A percentile compares a stretch with the other conserved stretches of the same genome.
These are phyloP conservation scores for Caenorhabditis inopinata DNA, from an alignment of 1,140 invertebrate genomes.

Conservation along the genomic window DNA sequence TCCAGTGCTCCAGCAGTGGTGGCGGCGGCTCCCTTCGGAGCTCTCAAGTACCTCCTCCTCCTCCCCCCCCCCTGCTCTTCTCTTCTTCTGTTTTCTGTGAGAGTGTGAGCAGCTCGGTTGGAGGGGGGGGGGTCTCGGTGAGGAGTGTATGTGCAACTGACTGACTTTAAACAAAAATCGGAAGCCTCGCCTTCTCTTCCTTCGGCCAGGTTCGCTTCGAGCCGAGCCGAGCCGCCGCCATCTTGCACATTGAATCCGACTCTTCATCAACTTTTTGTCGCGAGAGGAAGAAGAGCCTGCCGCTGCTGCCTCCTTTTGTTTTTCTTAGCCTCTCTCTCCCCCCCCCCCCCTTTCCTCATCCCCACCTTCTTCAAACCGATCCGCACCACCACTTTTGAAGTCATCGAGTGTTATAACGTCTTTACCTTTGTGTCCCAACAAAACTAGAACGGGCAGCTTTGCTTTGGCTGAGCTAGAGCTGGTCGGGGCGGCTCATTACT, in stretches of 20 bases:
- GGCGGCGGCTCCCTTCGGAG: neutral
- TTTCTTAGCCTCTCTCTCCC: neutral
- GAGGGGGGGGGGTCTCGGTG: neutral
- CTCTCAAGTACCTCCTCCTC: conserved; percentile 33
- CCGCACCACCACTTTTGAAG: neutral
- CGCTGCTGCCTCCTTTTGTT: neutral
- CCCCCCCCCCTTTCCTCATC: neutral
- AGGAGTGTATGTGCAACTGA: neutral
- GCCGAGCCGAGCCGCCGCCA: neutral
- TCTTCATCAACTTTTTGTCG: conserved; percentile 10
- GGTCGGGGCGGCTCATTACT: too few relatives aligned
- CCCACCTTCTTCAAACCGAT: neutral
- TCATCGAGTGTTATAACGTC: neutral
- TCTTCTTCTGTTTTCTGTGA: conserved; percentile 25
- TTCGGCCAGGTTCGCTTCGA: neutral
- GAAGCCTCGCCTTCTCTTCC: neutral
- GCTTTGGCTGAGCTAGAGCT: too few relatives aligned
- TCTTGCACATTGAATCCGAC: conserved; percentile 24
- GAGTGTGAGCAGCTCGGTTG: neutral
- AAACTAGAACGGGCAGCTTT: too few relatives aligned
- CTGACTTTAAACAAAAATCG: conserved; percentile 14
- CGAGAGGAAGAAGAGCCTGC: neutral
- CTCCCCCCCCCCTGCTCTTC: neutral
- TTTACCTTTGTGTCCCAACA: neutral
- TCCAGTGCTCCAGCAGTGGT: neutral